phyloP scores from a whole-genome alignment of 2,113 vertebrate species.

The Ovibos moschatus region DNA sequence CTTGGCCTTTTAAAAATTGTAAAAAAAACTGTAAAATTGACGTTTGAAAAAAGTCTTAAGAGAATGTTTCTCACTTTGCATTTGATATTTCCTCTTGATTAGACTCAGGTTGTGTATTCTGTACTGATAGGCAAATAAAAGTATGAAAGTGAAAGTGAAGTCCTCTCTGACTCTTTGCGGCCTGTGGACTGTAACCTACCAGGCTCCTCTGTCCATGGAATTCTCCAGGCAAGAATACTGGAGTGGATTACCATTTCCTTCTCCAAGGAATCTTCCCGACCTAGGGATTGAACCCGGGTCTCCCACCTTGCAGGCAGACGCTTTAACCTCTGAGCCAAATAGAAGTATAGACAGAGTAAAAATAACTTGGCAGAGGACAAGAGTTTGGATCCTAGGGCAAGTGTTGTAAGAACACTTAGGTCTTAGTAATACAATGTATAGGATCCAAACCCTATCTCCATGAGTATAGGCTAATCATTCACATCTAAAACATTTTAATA shows the following conservation, averaged over 20 bases:
- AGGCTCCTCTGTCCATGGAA: too few species aligned
- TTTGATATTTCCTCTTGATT: neutral
- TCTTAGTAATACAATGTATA: neutral
- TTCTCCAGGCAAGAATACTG: too few species aligned
- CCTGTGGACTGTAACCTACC: too few species aligned
- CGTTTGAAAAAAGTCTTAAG: neutral
- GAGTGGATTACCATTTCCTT: too few species aligned
- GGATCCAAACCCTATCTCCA: neutral
- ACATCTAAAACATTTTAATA: neutral
- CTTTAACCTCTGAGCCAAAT: too few species aligned
- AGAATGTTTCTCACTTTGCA: neutral
- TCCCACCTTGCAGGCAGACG: rapidly evolving
- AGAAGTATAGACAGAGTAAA: neutral
- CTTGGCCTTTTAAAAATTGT: neutral
- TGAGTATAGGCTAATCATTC: neutral
- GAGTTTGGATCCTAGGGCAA: neutral
- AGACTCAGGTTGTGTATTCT: neutral
- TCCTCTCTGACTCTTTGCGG: rapidly evolving
- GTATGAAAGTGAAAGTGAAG: neutral
- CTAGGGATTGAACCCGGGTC: too few species aligned
- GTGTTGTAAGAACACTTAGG: neutral
- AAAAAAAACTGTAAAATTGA: neutral
- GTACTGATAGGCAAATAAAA: neutral
- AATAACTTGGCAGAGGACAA: neutral
- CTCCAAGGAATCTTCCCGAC: too few species aligned